Base-by-base conservation (phyloP, 1,140 invertebrate genomes). In the Contarinia nasturtii region DNA sequence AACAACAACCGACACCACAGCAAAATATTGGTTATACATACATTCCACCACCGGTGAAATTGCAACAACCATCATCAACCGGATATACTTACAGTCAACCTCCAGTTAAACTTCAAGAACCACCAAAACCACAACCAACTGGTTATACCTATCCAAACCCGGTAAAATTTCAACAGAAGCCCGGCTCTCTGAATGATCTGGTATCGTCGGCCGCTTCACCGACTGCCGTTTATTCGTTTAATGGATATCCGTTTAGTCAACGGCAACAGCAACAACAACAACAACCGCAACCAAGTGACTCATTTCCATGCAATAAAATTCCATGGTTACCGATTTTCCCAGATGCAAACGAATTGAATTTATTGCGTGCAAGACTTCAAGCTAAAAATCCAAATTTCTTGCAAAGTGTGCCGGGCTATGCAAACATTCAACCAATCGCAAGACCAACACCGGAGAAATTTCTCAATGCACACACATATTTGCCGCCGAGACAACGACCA, bases 281-380 rank as follows among this genome's bases (percentile, higher is more conserved):
- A 14, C 2, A 64, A 54, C 50, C 59, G 48, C 54, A 60, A 51
- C 48, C 58, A 44, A 67, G 68, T 54, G 65, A 70, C 47, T 86
- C 81, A 54, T 77, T 79, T 56, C 68, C 78, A 45, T 86, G 82
- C 55, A 83, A 86, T 60, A 71, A 74, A 52, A 70, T 75, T 50
- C 82, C 82, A 46, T 86, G 82, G 82, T 73, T 82, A 50, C 82
- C 82, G 3, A 58, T 57, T 67, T 67, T 53, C 60, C 66, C 33
- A 64, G 63, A 49, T 63, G 59, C 44, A 52, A 60, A 55, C 60
- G 60, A 51, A 50, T 51, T 53, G 49, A 54, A 52, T 53, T 52
- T 48, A 48, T 54, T 50, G 48, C 18, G 53, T 34, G 48, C 53
- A 51, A 50, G 53, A n/a, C 55, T 53, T 40, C 50, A 52, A 22